Conservation (phyloP, 2,797 vertebrate genomes). For the Tamandua tetradactyla region DNA sequence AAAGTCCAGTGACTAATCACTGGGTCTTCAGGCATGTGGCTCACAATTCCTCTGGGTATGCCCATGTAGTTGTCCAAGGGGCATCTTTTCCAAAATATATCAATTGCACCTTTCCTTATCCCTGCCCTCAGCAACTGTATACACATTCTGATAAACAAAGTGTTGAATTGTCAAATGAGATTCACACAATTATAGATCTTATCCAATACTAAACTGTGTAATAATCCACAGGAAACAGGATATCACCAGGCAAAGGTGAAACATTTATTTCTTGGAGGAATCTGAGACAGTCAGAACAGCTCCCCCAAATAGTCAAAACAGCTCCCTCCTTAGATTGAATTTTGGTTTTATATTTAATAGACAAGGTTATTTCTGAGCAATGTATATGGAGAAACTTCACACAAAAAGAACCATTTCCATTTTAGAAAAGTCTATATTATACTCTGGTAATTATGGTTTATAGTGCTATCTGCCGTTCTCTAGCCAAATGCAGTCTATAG, state of each 20-base stretch:
- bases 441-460: background rate
- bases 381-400: background rate
- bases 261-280: background rate
- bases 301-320: background rate
- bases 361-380: background rate
- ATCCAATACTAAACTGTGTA: background rate
- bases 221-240: background rate
- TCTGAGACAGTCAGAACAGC: background rate
- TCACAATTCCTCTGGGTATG: background rate
- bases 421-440: background rate
- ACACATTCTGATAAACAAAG: background rate
- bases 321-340: background rate
- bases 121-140: background rate
- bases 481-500: background rate
- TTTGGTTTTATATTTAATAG: conserved; percentile 22
- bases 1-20: background rate
- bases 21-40: background rate
- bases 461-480: background rate
- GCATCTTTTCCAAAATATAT: background rate
- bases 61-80: background rate
- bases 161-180: background rate
- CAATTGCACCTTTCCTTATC: background rate
- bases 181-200: background rate
- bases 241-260: background rate
- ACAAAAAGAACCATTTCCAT: background rate